Percentiles rank a stretch among this genome's conserved stretches.
Conservation (phyloP, 2,797 vertebrate species). For the Myripristis jacobus region DNA sequence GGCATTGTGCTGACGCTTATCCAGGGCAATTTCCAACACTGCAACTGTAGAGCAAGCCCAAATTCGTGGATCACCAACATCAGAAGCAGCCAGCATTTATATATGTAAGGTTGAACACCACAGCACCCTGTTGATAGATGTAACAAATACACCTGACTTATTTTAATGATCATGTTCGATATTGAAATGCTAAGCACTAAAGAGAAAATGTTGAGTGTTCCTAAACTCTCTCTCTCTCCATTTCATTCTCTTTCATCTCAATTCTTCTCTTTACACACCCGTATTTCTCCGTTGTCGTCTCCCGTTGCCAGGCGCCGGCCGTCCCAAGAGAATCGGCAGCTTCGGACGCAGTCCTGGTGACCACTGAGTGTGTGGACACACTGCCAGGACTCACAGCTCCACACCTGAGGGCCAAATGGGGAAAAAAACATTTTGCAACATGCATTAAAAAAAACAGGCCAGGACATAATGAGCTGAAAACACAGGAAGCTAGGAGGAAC, state of each 20-base stretch:
- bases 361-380: conserved; percentile 83
- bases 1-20: neutral
- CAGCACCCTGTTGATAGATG: too few relatives aligned
- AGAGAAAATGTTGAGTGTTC: too few relatives aligned
- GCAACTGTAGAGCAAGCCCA: neutral
- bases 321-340: conserved; percentile 91
- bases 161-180: too few relatives aligned
- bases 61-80: neutral
- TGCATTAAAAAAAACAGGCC: neutral
- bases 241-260: neutral
- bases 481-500: too few relatives aligned
- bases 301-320: conserved; percentile 88
- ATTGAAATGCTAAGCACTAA: neutral
- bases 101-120: neutral
- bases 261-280: conserved; percentile 79
- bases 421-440: neutral
- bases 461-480: too few relatives aligned
- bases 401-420: conserved; percentile 86
- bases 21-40: conserved; percentile 1
- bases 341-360: conserved; percentile 92
- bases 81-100: neutral
- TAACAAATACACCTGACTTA: too few relatives aligned
- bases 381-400: conserved; percentile 85
- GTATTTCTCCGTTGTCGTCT: conserved; percentile 95
- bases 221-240: neutral